Evolutionary conservation across 2,797 vertebrate species (phyloP), one percentile per base, ranked within the genome.

Genomic region (Pygocentrus nattereri): DNA sequence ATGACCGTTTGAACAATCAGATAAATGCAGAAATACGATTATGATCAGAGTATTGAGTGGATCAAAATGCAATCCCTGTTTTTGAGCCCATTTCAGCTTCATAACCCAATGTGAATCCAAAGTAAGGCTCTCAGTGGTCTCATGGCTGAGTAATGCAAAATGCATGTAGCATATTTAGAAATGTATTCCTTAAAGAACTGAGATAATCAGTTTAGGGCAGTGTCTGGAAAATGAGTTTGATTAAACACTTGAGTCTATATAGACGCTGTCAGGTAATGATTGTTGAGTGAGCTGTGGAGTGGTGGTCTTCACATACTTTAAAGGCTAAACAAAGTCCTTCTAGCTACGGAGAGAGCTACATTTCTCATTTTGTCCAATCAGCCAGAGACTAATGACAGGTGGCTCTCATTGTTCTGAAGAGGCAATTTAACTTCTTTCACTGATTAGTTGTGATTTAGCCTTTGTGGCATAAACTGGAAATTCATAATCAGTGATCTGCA

Each of bases 291-390:
- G 52, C 27, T 25, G 31, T 65, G 68, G 18, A 70, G 68, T 15
- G 44, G 44, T 25, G 44, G 44, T 25, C 18, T 30, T 71, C 19
- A 15, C 23, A 50, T 50, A 15, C 6, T 34, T 69, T 25, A 41
- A 25, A 7, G 16, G 30, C 56, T 62, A 59, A 49, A 67, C 69
- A 64, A 19, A 30, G n/a, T 61, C 31, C 44, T 54, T 62, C 27
- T 15, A 23, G 38, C 38, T 38, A 5, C 38, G 4, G 38, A 38
- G 38, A 44, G 19, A 67, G 54, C 50, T 44, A 31, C 30, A n/a
- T 80, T 68, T 72, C 11, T 62, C 77, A 80, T 64, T 71, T 47
- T 58, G 31, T 49, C 18, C 41, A 61, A 62, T 85, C 76, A 50
- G 49, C 71, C 61, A 70, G 58, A 52, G 4, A 54, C 50, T 78